Percentiles rank a stretch among this genome's conserved stretches.
Evolutionary conservation across 2,113 vertebrate species (phyloP).

Genomic region (Cynoglossus semilaevis): DNA sequence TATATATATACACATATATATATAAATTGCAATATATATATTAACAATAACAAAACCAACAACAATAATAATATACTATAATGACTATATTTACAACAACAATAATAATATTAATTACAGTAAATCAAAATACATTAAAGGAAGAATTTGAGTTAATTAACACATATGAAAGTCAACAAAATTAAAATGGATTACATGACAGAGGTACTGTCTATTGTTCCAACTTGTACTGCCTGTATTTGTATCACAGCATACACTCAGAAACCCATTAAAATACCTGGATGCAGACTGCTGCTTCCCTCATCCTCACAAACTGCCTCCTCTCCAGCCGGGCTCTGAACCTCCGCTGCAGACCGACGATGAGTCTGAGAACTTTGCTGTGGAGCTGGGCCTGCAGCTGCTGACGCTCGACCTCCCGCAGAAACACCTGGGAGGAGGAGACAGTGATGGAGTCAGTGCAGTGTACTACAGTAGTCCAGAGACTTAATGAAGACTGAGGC

Average conservation of each 20-base stretch:
- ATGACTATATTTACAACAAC: no score
- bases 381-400: constrained; percentile 88
- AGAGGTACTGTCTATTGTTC: no score
- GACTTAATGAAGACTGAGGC: constrained; percentile 7
- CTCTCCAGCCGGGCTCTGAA: constrained; percentile 84
- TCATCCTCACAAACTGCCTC: constrained; percentile 84
- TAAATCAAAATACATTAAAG: not conserved
- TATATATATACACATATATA: no score
- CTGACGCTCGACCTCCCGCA: constrained; percentile 89
- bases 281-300: constrained; percentile 78
- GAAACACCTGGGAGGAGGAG: constrained; percentile 83
- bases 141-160: not conserved
- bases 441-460: constrained; percentile 11
- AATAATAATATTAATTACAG: not conserved
- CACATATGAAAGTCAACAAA: not conserved
- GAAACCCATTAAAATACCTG: constrained; percentile 85
- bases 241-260: no score
- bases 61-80: no score
- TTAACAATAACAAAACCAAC: no score
- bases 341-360: constrained; percentile 82
- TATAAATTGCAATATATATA: no score
- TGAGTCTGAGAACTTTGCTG: constrained; percentile 85
- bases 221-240: no score
- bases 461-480: not conserved
- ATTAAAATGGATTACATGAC: no score